phyloP scores from a whole-genome alignment of 2,797 vertebrate species.

The Falco concolor region DNA sequence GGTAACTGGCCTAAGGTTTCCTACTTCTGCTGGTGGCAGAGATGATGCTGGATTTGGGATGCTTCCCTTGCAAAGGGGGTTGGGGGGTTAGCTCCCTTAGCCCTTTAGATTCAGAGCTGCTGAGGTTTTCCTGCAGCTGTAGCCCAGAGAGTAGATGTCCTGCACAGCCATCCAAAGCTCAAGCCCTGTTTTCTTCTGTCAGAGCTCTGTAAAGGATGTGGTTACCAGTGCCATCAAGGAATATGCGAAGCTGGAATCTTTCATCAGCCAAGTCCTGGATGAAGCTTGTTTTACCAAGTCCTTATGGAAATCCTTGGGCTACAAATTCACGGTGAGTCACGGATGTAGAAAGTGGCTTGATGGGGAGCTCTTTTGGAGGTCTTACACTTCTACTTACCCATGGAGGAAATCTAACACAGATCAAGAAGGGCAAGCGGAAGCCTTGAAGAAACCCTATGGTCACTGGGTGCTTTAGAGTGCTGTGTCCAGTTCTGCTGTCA shows the following conservation, averaged over 20 bases:
- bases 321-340: slow-evolving; percentile 63
- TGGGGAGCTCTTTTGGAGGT: neutral
- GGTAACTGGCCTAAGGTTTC: neutral
- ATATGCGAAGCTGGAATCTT: slow-evolving; percentile 65
- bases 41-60: neutral
- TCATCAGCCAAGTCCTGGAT: slow-evolving; percentile 70
- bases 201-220: neutral
- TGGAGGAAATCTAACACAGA: neutral
- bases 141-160: neutral
- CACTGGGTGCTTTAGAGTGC: neutral
- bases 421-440: neutral
- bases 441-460: neutral
- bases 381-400: neutral
- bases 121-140: neutral
- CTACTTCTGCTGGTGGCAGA: neutral
- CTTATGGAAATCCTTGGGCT: slow-evolving; percentile 69
- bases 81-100: neutral
- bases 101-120: neutral
- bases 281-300: slow-evolving; percentile 69
- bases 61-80: neutral
- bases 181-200: neutral
- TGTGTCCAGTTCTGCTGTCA: neutral
- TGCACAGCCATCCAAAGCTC: neutral
- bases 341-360: neutral
- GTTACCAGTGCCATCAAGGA: neutral